Base-by-base conservation (phyloP, 2,797 vertebrate genomes). In the Rhinophrynus dorsalis region DNA sequence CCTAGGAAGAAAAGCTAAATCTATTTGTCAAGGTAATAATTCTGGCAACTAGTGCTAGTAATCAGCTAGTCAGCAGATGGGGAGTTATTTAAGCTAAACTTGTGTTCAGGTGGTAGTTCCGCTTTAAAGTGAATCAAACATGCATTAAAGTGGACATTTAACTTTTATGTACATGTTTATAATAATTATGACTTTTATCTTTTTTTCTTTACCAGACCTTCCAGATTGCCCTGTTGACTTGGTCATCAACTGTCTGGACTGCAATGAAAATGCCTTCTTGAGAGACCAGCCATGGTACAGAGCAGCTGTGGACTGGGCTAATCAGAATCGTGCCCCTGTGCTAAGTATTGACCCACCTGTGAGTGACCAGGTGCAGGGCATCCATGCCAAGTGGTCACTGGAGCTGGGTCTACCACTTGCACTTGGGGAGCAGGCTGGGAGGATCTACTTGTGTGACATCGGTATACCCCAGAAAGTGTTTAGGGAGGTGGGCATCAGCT, bases 241-340 rank as follows among this genome's bases (percentile, higher is more conserved):
- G 11, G 96, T 99, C 74, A 97, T 99, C 79, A 97, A 97, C 91
- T 98, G 97, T 83, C 89, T 99, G 81, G 96, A 98, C 86, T 98
- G 96, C 76, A 96, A 98, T 0, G 96, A 98, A 77, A 98, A 96
- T 38, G 93, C 93, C 80, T 98, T 96, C 76, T 83, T 98, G 81
- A 86, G 95, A 76, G 96, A 98, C 76, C 97, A 98, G 84, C 95
- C 94, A 0, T 99, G 97, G 97, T 97, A 99, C 86, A 89, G 91
- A 76, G 93, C 93, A 0, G 95, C 95, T 0, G 95, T 95, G 26
- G 93, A 97, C 83, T 99, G 97, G 97, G 97, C 96, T 26, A 98
- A 98, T 82, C 93, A 95, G 85, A 99, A 98, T 83, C 87, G 96
- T 33, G 97, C 97, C 0, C 97, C 97, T 0, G 94, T 98, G 40